Conservation (phyloP, 2,797 vertebrate species). For the Bradypodion ventrale region DNA sequence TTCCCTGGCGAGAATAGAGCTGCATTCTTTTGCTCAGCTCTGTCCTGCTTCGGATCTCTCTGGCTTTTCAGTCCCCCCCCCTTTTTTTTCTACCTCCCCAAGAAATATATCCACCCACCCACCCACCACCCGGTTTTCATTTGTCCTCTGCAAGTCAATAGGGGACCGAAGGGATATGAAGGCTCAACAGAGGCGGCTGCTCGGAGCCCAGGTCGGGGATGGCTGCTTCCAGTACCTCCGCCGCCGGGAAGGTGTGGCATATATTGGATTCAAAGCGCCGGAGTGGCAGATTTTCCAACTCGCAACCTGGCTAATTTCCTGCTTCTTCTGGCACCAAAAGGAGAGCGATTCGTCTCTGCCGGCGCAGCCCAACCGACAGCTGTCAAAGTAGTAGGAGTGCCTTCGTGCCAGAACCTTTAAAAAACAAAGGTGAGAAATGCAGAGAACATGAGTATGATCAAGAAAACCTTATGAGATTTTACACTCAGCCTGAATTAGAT, state of each 20-base stretch:
- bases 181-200: slow-evolving; percentile 63
- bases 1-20: slow-evolving; percentile 95
- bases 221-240: slow-evolving; percentile 70
- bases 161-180: slow-evolving; percentile 69
- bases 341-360: slow-evolving; percentile 79
- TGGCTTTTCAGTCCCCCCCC: slow-evolving; percentile 71
- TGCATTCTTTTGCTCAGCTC: slow-evolving; percentile 89
- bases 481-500: neutral
- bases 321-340: slow-evolving; percentile 80
- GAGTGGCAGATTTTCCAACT: slow-evolving; percentile 78
- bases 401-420: slow-evolving; percentile 76
- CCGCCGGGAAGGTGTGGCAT: slow-evolving; percentile 76
- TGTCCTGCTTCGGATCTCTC: slow-evolving; percentile 82
- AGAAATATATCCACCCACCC: neutral
- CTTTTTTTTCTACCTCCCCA: neutral
- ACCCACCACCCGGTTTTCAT: slow-evolving; percentile 60
- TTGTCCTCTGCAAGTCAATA: slow-evolving; percentile 79
- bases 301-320: slow-evolving; percentile 82
- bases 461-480: slow-evolving; percentile 45
- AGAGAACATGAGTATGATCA: slow-evolving; percentile 69
- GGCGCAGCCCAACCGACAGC: slow-evolving; percentile 81
- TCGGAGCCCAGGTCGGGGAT: slow-evolving; percentile 64
- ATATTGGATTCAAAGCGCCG: slow-evolving; percentile 75
- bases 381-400: slow-evolving; percentile 80
- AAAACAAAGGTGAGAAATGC: slow-evolving; percentile 83